These are phyloP conservation scores for Graptemys geographica DNA, from an alignment of 2,797 vertebrate genomes.

Conservation along the genomic window DNA sequence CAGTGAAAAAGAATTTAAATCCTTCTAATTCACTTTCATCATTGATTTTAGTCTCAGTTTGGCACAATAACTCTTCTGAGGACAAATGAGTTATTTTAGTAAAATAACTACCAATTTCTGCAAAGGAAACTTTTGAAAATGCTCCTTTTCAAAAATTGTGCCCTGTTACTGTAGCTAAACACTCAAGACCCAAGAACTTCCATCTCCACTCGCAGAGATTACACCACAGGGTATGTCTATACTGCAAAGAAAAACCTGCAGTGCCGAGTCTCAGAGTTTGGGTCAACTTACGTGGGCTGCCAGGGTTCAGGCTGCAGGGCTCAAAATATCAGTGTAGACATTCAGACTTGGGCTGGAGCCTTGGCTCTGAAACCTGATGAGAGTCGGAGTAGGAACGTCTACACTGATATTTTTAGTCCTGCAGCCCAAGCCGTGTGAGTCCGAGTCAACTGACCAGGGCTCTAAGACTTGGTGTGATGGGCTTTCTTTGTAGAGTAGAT, in stretches of 20 bases:
- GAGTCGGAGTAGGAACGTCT: not conserved
- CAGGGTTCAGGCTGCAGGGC: not conserved
- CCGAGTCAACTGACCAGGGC: not conserved
- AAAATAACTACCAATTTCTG: not conserved
- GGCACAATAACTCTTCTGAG: not conserved
- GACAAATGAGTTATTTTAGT: not conserved
- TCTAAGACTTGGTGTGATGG: not conserved
- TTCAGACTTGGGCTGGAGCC: not conserved
- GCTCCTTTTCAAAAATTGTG: not conserved
- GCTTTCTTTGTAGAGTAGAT: not conserved
- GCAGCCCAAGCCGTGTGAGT: not conserved
- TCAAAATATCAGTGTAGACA: not conserved
- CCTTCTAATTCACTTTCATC: not conserved
- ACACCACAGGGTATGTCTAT: not conserved
- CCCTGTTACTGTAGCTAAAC: not conserved
- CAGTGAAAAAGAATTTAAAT: not conserved
- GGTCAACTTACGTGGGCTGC: not conserved
- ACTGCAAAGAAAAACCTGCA: not conserved
- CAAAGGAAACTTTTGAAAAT: not conserved
- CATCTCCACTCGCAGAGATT: not conserved
- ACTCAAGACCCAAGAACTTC: not conserved
- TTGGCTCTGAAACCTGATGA: not conserved
- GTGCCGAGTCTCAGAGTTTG: not conserved
- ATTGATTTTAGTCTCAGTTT: not conserved
- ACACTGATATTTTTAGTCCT: not conserved